Conservation (phyloP, 2,113 vertebrate genomes). For the Nestor notabilis region DNA sequence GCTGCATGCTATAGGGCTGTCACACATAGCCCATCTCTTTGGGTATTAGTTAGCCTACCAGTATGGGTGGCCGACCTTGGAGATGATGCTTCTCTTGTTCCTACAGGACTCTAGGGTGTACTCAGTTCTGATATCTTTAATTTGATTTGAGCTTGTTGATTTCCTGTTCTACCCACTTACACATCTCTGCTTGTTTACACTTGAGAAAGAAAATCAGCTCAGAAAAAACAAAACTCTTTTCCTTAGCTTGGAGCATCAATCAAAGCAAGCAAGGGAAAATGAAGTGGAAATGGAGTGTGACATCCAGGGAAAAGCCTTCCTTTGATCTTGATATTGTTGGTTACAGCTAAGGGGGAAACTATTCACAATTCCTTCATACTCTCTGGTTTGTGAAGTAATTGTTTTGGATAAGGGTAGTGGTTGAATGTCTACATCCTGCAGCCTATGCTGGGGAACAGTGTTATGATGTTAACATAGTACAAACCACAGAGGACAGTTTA, state of each 20-base stretch:
- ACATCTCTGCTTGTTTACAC: background rate
- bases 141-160: background rate
- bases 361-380: background rate
- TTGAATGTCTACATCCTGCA: background rate
- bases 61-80: background rate
- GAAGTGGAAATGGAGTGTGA: conserved; percentile 39
- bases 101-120: background rate
- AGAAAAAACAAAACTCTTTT: background rate
- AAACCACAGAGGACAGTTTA: background rate
- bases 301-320: background rate
- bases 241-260: background rate
- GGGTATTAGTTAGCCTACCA: background rate
- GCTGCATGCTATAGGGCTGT: background rate
- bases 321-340: conserved; percentile 13
- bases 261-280: conserved; percentile 19
- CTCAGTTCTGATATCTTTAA: background rate
- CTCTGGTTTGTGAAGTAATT: background rate
- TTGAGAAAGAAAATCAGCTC: conserved; percentile 1
- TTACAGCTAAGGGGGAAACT: background rate
- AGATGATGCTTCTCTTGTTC: background rate
- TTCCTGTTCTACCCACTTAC: background rate
- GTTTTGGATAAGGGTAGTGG: background rate
- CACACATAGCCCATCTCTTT: background rate
- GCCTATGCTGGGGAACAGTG: background rate
- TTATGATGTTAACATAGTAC: background rate